Conservation (phyloP, 2,113 vertebrate species). For the Holacanthus passer region DNA sequence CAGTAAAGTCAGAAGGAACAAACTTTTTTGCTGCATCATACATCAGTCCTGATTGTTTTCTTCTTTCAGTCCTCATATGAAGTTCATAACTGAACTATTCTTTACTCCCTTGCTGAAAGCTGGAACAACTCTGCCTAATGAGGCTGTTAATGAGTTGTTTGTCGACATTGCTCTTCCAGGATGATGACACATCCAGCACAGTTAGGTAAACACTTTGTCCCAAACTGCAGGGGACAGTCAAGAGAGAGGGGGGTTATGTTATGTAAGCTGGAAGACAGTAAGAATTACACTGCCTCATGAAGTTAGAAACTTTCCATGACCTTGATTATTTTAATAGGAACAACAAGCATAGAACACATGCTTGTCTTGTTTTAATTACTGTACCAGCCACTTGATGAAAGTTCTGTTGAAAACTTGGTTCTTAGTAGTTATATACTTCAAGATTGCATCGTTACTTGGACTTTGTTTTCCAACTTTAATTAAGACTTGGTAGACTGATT, state of each 20-base stretch:
- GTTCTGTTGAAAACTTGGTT: too few species aligned
- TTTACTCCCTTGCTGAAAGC: slow-evolving; percentile 50
- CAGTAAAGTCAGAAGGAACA: not conserved
- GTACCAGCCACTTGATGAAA: not conserved
- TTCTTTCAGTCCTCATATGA: not conserved
- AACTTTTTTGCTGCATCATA: not conserved
- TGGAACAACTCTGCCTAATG: slow-evolving; percentile 43
- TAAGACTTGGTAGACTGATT: too few species aligned
- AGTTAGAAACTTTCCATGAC: slow-evolving; percentile 25
- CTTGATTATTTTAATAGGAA: not conserved
- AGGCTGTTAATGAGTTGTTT: slow-evolving; percentile 73
- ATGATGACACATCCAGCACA: slow-evolving; percentile 60
- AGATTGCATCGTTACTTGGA: too few species aligned
- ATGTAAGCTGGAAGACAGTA: not conserved
- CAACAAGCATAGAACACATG: not conserved
- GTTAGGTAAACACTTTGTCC: slow-evolving; percentile 41
- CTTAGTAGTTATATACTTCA: too few species aligned
- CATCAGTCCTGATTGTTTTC: slow-evolving; percentile 8
- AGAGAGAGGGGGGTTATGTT: not conserved
- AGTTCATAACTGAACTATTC: slow-evolving; percentile 9
- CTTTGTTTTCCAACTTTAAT: too few species aligned
- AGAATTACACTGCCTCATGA: not conserved
- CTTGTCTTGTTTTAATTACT: too few species aligned
- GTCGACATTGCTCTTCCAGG: slow-evolving; percentile 42
- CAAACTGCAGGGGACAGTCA: slow-evolving; percentile 30